Percentiles rank a stretch among this genome's conserved stretches.
Conservation (phyloP, 2,888 invertebrate genomes). For the Melieria crassipennis region DNA sequence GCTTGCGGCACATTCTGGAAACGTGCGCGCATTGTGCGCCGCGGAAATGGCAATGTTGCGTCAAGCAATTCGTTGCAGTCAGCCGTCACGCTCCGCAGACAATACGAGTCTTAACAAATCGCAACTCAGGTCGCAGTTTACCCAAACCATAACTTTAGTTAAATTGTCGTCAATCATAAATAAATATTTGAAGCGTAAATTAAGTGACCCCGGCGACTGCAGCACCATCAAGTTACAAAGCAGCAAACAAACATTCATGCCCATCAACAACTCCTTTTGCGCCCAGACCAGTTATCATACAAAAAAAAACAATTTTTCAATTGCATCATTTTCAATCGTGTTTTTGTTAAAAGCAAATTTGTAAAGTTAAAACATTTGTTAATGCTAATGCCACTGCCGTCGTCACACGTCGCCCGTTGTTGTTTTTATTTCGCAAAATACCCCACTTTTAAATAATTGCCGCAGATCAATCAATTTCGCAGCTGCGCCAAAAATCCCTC, state of each 20-base stretch:
- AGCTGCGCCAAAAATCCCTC: constrained; percentile 11
- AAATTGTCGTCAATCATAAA: neutral
- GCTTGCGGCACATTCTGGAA: no score
- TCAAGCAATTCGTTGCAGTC: no score
- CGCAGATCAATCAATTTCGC: constrained; percentile 43
- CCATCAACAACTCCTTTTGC: neutral
- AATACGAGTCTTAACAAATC: no score
- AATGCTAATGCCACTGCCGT: constrained; percentile 1
- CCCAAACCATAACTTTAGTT: no score
- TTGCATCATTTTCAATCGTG: constrained; percentile 53
- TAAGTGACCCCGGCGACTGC: neutral
- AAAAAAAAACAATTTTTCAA: constrained; percentile 32
- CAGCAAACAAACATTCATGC: neutral
- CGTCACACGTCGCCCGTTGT: neutral
- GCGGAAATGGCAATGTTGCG: no score
- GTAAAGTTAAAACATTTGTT: neutral
- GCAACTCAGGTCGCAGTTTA: no score
- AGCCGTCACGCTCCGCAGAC: no score
- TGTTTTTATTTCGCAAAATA: constrained; percentile 17
- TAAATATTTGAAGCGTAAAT: neutral
- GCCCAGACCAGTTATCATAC: neutral
- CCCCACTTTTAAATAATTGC: constrained; percentile 37
- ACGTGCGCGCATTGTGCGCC: no score
- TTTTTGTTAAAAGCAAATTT: neutral
- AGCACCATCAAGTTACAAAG: neutral